Conservation (phyloP, 2,113 vertebrate species). For the Pterocles orientalis region DNA sequence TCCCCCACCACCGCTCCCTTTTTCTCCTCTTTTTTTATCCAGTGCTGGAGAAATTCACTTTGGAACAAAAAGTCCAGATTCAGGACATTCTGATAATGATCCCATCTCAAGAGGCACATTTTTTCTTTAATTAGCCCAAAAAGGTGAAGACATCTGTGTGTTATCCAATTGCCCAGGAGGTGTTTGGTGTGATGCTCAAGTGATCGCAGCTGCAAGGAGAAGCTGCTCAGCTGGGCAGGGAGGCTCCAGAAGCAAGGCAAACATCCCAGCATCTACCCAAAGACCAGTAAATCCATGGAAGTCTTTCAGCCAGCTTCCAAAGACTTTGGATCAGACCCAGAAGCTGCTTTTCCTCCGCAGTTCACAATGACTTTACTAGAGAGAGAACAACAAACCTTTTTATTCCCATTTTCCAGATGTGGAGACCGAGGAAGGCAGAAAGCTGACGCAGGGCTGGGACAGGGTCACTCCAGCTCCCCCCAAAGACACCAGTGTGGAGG, state of each 20-base stretch:
- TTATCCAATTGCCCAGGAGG: not conserved
- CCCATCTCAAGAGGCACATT: not conserved
- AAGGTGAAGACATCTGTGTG: not conserved
- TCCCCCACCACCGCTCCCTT: accelerated
- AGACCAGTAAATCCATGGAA: not conserved
- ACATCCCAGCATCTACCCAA: not conserved
- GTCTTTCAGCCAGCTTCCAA: not conserved
- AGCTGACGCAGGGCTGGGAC: not conserved
- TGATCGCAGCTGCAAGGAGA: not conserved
- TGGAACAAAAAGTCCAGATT: not conserved
- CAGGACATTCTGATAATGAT: accelerated
- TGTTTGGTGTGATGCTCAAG: not conserved
- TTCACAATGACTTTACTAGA: not conserved
- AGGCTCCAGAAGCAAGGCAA: not conserved
- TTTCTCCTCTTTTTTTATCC: accelerated
- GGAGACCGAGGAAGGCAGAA: not conserved
- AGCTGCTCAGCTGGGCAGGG: not conserved
- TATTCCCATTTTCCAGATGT: not conserved
- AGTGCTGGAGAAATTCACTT: not conserved
- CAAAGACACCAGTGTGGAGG: accelerated
- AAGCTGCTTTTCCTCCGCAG: not conserved
- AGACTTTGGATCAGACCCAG: not conserved
- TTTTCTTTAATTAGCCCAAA: not conserved
- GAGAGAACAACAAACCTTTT: not conserved
- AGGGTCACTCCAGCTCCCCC: not conserved